These are phyloP conservation scores for Ploceus nigricollis DNA, from an alignment of 2,113 vertebrate species.

Conservation along the genomic window DNA sequence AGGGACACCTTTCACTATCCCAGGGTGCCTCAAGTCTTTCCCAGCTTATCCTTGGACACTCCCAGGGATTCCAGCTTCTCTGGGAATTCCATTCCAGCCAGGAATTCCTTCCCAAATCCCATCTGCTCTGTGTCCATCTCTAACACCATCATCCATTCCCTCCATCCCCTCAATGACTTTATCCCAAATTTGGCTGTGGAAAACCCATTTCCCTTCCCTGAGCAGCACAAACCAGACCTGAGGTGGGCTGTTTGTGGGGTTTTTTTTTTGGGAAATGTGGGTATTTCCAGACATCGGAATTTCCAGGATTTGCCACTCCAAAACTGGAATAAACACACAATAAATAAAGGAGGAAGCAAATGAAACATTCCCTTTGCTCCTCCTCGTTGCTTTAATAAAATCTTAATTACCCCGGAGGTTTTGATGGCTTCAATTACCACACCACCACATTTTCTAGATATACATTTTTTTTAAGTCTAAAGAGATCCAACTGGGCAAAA, in stretches of 20 bases:
- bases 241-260: accelerated
- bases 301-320: background rate
- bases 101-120: background rate
- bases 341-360: background rate
- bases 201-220: background rate
- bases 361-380: background rate
- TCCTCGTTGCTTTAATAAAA: background rate
- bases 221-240: background rate
- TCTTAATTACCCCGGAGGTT: background rate
- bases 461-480: background rate
- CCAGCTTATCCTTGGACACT: background rate
- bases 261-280: background rate
- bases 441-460: background rate
- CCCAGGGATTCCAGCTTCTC: background rate
- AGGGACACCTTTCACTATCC: background rate
- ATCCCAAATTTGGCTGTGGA: background rate
- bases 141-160: background rate
- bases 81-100: background rate
- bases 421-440: background rate
- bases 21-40: background rate
- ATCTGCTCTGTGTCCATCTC: accelerated
- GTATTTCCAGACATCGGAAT: background rate
- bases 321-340: background rate
- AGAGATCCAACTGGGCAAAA: background rate
- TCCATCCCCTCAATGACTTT: background rate